A percentile compares a stretch with the other conserved stretches of the same genome.
These are phyloP conservation scores for Theropithecus gelada DNA, from an alignment of 2,113 vertebrate genomes.

Conservation along the genomic window DNA sequence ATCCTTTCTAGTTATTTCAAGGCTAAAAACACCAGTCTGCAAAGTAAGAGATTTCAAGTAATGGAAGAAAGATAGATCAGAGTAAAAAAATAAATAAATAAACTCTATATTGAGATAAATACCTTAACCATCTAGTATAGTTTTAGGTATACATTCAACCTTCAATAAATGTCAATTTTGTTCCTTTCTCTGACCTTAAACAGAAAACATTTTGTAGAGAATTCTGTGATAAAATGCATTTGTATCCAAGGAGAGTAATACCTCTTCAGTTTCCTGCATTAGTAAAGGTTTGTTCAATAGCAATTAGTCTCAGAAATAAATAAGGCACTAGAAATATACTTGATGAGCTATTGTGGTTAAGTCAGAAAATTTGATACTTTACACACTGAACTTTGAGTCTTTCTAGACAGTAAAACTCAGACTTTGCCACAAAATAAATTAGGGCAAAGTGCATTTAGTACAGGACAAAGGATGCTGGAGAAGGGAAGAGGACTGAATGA, in stretches of 20 bases:
- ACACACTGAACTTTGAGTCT: background rate
- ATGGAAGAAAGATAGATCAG: background rate
- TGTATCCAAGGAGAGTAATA: background rate
- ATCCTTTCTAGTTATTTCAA: background rate
- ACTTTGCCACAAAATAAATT: background rate
- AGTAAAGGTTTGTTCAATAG: constrained; percentile 39
- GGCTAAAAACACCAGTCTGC: background rate
- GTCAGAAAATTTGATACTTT: background rate
- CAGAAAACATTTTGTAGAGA: background rate
- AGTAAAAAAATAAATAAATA: background rate
- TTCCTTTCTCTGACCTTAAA: background rate
- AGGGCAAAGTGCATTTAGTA: background rate
- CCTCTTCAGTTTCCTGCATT: constrained; percentile 25
- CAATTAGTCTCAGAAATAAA: constrained; percentile 25
- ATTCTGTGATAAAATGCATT: background rate
- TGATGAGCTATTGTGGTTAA: background rate
- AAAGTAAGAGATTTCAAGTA: constrained; percentile 26
- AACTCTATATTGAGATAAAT: background rate
- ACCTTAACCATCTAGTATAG: background rate
- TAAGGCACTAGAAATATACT: background rate
- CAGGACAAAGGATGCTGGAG: background rate
- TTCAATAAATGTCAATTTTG: background rate
- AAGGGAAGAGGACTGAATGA: background rate
- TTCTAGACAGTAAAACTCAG: background rate
- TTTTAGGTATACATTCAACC: background rate